A percentile compares a stretch with the other conserved stretches of the same genome.
Conservation (phyloP, 2,888 invertebrate genomes). For the Bursaphelenchus okinawaensis region DNA sequence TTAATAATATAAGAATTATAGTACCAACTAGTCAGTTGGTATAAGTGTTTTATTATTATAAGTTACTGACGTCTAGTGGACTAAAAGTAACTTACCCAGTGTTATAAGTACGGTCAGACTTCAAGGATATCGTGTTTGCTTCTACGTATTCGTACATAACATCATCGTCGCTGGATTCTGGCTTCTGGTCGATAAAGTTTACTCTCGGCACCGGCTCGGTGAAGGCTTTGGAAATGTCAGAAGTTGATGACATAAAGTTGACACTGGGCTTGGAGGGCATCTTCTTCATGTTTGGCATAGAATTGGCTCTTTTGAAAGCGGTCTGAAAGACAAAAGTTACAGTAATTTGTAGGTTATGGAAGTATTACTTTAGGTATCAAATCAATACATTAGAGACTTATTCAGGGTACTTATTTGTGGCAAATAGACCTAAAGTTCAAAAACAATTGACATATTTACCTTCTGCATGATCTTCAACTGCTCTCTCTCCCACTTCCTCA, state of each 20-base stretch:
- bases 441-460: not conserved
- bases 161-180: constrained; percentile 16
- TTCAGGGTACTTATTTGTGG: not conserved
- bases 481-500: constrained; percentile 49
- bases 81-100: not conserved
- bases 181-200: not conserved
- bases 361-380: not conserved
- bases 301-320: constrained; percentile 47
- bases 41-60: not conserved
- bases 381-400: not conserved
- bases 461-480: constrained; percentile 33
- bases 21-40: too few species aligned
- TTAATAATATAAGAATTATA: too few species aligned
- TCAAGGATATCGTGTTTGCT: constrained; percentile 24
- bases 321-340: too few species aligned
- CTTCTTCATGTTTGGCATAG: constrained; percentile 50
- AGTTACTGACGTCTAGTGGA: not conserved
- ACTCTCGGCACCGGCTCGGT: constrained; percentile 7
- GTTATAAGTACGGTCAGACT: constrained; percentile 16
- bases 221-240: constrained; percentile 10
- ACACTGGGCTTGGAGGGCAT: constrained; percentile 2
- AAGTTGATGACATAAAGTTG: not conserved
- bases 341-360: not conserved
- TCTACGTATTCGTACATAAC: constrained; percentile 35
- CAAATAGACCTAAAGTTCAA: not conserved